Conservation (phyloP, 2,888 invertebrate genomes). For the Drosophila aldrichi region DNA sequence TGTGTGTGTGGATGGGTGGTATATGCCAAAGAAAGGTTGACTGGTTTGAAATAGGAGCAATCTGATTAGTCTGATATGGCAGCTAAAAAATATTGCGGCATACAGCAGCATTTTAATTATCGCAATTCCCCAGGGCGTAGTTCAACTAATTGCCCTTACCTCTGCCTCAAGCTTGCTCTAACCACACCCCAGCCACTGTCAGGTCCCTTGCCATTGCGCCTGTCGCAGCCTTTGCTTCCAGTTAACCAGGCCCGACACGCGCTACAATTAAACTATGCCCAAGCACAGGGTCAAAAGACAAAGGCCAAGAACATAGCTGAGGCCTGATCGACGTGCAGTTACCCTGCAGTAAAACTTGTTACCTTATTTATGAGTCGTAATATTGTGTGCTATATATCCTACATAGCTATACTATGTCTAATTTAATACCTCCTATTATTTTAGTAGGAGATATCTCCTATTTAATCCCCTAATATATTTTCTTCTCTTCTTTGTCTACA, state of each 20-base stretch:
- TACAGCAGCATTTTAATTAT: slow-evolving; percentile 79
- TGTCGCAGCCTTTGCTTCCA: too few relatives aligned
- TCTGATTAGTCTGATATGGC: slow-evolving; percentile 71
- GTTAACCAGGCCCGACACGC: slow-evolving; percentile 50
- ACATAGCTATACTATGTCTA: too few relatives aligned
- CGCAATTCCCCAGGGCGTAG: slow-evolving; percentile 71
- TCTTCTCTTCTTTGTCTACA: too few relatives aligned
- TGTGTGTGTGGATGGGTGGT: slow-evolving; percentile 13
- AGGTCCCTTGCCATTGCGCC: background rate
- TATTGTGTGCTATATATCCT: too few relatives aligned
- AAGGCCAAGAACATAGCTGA: slow-evolving; percentile 11
- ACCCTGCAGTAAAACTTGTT: background rate
- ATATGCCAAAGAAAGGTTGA: slow-evolving; percentile 35
- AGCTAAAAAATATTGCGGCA: slow-evolving; percentile 77
- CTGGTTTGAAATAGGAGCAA: slow-evolving; percentile 72
- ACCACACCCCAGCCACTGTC: background rate
- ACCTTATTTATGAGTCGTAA: too few relatives aligned
- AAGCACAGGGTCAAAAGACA: slow-evolving; percentile 41
- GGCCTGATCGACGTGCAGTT: background rate
- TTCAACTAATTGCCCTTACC: slow-evolving; percentile 74
- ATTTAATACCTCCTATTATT: too few relatives aligned
- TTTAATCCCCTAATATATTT: too few relatives aligned
- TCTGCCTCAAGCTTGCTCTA: slow-evolving; percentile 22
- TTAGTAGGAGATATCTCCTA: too few relatives aligned
- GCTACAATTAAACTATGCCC: slow-evolving; percentile 79